Base-by-base conservation (phyloP, 2,113 vertebrate genomes). In the Enhydra lutris region DNA sequence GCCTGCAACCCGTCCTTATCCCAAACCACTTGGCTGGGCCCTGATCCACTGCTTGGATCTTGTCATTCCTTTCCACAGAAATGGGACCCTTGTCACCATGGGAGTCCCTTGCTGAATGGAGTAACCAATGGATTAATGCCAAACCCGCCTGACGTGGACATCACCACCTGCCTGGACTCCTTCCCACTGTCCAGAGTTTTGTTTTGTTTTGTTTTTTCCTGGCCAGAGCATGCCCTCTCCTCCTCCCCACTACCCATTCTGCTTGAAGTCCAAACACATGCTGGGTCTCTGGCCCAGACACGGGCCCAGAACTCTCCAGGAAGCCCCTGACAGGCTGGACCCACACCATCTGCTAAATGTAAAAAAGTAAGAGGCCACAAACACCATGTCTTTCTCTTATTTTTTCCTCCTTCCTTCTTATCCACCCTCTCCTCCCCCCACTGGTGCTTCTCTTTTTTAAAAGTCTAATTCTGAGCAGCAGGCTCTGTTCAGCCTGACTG, bases 401-500 rank as follows among this genome's bases (percentile, higher is more conserved):
- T 95, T 97, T 95, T 95, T n/a, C 97, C 89, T 89, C 84, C 69
- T 97, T 93, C 47, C 63, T 29, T 82, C 93, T 98, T 97, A 93
- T 87, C 91, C 91, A 84, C 96, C 95, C 96, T 79, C 80, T 97
- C 91, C n/a, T 36, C n/a, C 96, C 97, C 10, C 98, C 97, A 9
- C 97, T 97, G 81, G 14, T 93, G 79, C 11, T 95, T 94, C 42
- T 83, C 98, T 96, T 98, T 97, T 98, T 98, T 88, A 98, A 89
- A 98, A 99, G 98, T 99, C 99, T 99, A 98, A 99, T 99, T 99
- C 98, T 83, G 98, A 99, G 98, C 99, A 99, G 99, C 98, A 98
- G 98, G 99, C 98, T 98, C 98, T 97, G 99, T 99, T 99, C 99
- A 99, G 99, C 99, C 99, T 99, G 99, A 99, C 99, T 99, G 99